These are phyloP conservation scores for Mythimna lalbum DNA, from an alignment of 2,888 invertebrate genomes.

Conservation along the genomic window DNA sequence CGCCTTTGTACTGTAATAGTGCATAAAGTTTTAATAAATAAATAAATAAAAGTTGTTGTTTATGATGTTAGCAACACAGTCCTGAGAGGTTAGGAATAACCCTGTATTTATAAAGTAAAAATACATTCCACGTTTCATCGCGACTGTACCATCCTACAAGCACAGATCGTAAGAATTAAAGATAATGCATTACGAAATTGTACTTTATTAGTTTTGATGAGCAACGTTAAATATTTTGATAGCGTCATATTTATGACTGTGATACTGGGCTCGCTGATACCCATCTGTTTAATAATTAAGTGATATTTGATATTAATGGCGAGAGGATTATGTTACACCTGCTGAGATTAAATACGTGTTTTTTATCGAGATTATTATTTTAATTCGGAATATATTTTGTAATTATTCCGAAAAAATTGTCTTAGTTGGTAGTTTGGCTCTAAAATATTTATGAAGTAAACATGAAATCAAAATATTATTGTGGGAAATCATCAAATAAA, in stretches of 20 bases:
- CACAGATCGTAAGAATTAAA: constrained; percentile 72
- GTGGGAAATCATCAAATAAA: too few species aligned
- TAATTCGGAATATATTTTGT: background rate
- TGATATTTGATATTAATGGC: constrained; percentile 64
- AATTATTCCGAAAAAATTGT: background rate
- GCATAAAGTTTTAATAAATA: too few species aligned
- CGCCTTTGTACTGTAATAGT: too few species aligned
- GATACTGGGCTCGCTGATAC: constrained; percentile 41
- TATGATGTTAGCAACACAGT: too few species aligned
- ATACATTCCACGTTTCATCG: constrained; percentile 24
- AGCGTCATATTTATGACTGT: constrained; percentile 53
- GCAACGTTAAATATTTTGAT: constrained; percentile 62
- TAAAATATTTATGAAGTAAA: background rate
- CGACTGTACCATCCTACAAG: constrained; percentile 68
- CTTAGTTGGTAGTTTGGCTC: background rate
- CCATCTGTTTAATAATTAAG: constrained; percentile 58
- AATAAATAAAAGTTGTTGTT: too few species aligned
- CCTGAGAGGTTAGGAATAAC: too few species aligned
- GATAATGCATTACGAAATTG: constrained; percentile 63
- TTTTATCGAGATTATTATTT: constrained; percentile 29
- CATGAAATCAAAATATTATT: too few species aligned
- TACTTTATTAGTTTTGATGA: constrained; percentile 67
- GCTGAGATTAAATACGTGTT: constrained; percentile 37
- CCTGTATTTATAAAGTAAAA: too few species aligned
- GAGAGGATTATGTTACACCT: constrained; percentile 43